These are phyloP conservation scores for Pterobdella sp. DNA, from an alignment of 2,888 invertebrate species.

Conservation along the genomic window DNA sequence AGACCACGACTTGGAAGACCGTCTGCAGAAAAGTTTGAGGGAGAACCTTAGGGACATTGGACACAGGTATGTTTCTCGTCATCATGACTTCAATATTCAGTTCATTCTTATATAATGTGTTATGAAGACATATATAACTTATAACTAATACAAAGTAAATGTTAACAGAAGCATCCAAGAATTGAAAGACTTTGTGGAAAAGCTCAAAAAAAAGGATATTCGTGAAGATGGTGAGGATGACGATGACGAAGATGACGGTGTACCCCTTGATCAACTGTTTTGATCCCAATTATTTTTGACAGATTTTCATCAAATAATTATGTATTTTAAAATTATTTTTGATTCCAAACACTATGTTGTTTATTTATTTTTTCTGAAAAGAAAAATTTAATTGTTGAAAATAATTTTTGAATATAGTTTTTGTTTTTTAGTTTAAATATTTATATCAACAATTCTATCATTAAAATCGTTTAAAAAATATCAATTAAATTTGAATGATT, in stretches of 20 bases:
- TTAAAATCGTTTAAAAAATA: no score
- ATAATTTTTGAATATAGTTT: no score
- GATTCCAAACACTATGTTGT: no score
- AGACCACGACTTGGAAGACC: constrained; percentile 39
- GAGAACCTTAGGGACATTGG: constrained; percentile 43
- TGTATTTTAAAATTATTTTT: no score
- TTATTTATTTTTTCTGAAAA: no score
- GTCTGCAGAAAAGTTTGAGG: constrained; percentile 39
- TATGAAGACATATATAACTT: neutral
- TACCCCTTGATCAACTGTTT: constrained; percentile 1
- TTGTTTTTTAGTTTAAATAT: no score
- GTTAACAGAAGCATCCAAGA: constrained; percentile 36
- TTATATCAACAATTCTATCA: no score
- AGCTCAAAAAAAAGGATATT: constrained; percentile 33
- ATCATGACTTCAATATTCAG: no score
- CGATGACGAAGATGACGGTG: constrained; percentile 5
- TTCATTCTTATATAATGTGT: neutral
- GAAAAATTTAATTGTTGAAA: no score
- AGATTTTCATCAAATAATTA: no score
- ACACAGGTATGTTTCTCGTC: constrained; percentile 37
- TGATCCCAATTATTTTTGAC: no score
- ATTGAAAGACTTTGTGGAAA: constrained; percentile 40
- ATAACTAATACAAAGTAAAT: neutral
- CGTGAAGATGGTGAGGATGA: neutral
- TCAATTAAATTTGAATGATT: no score